Percentiles rank a stretch among this genome's conserved stretches.
These are phyloP conservation scores for Centroberyx gerrardi DNA, from an alignment of 2,797 vertebrate species.

Conservation along the genomic window DNA sequence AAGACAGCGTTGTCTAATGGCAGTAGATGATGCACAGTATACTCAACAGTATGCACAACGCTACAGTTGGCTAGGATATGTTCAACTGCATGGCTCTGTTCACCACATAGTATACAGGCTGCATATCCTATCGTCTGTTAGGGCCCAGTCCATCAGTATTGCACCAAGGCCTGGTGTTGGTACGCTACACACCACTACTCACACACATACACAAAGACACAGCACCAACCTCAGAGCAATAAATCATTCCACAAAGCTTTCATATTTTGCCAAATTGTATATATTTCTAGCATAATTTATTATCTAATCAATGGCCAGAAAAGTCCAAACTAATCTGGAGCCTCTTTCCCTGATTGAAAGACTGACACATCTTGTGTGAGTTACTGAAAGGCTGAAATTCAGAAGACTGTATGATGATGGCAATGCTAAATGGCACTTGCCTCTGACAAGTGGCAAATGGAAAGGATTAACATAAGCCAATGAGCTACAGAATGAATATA, in stretches of 20 bases:
- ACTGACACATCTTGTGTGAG: conserved; percentile 75
- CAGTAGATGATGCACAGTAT: no score
- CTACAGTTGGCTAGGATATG: neutral
- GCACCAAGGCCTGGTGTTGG: conserved; percentile 1
- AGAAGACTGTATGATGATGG: conserved; percentile 68
- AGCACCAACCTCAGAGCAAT: conserved; percentile 64
- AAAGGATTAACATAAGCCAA: conserved; percentile 84
- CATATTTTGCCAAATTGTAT: conserved; percentile 71
- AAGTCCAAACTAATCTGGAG: conserved; percentile 79
- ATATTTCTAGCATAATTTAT: conserved; percentile 77
- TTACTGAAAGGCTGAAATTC: conserved; percentile 72
- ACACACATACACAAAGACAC: conserved; percentile 27
- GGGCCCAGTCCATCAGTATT: conserved; percentile 27
- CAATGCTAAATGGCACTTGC: conserved; percentile 74
- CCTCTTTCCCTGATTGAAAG: conserved; percentile 78
- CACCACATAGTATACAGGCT: neutral
- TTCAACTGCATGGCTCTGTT: conserved; percentile 17
- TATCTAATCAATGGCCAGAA: conserved; percentile 79
- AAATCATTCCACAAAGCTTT: conserved; percentile 70
- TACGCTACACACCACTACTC: conserved; percentile 12
- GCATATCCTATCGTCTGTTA: conserved; percentile 5
- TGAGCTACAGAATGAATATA: conserved; percentile 82
- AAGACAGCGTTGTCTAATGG: no score
- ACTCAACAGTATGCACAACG: neutral
- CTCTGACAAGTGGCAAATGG: conserved; percentile 82